Base-by-base conservation (phyloP, 1,140 invertebrate species). In the Sarcophaga peregrina region DNA sequence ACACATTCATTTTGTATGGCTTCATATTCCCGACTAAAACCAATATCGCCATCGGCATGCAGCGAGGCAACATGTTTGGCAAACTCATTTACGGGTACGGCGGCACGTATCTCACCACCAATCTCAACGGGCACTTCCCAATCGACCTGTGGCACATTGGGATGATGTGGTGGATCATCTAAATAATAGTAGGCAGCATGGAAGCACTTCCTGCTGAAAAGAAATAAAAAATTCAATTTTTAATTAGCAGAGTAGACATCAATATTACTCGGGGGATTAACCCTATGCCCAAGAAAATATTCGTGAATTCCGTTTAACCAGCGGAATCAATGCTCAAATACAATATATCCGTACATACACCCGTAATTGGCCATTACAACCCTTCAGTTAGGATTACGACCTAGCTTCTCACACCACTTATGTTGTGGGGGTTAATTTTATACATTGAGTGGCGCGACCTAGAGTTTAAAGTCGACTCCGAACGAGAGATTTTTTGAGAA, bases 1-100 rank as follows among this genome's bases (percentile, higher is more conserved):
- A 93, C 93, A 11, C 93, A 93, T 84, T 94, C 94, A 25, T 94
- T 93, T 86, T 97, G 95, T 84, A 97, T 96, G 15, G 95, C 93
- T 89, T 98, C 97, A 89, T 97, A 98, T 89, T 98, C 97, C 86
- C 97, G 96, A 87, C 96, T 96, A 89, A 96, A 96, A 5, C 95
- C 96, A 87, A 97, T 96, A 89, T 97, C 96, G 3, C 95, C 95
- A 91, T 97, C 96, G 9, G 96, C 96, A 91, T 97, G 97, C 62
- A 97, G 90, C 58, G 94, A 92, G 10, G 94, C 93, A 13, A 97
- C 96, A 90, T 97, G 96, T 85, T 94, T 93, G 0, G 93, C 92
- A 91, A 97, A 97, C 82, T 94, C 92, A 83, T 94, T 92, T 0
- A 96, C 94, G 6, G 94, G 93, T 72, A 97, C 94, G 0, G 96